Percentiles rank a stretch among this genome's conserved stretches.
Conservation (phyloP, 1,140 invertebrate genomes). For the Pseudomyrmex pallidus region DNA sequence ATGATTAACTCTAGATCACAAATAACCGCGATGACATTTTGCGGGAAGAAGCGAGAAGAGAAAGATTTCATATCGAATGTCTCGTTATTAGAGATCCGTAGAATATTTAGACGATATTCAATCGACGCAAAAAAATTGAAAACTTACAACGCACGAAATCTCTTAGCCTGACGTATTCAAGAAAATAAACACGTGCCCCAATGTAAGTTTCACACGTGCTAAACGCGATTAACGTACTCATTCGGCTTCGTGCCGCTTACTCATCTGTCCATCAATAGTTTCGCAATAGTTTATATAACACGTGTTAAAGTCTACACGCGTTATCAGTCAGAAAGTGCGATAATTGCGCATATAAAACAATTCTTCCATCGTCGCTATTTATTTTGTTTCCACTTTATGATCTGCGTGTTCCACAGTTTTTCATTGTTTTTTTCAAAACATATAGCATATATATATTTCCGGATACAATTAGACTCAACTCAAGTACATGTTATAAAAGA, state of each 20-base stretch:
- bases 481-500: too few species aligned
- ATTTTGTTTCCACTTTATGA: too few species aligned
- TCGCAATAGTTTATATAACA: constrained; percentile 31
- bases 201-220: neutral
- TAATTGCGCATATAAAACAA: neutral
- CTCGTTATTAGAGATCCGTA: too few species aligned
- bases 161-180: neutral
- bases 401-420: too few species aligned
- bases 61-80: neutral
- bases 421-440: too few species aligned
- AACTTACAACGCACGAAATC: neutral
- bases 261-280: constrained; percentile 9
- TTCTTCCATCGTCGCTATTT: too few species aligned
- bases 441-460: too few species aligned
- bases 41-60: too few species aligned
- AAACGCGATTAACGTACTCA: constrained; percentile 26
- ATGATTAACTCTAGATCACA: constrained; percentile 7
- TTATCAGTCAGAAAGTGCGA: neutral
- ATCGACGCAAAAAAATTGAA: too few species aligned
- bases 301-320: neutral
- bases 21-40: neutral
- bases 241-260: neutral
- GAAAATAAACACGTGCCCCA: neutral
- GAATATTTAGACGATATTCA: too few species aligned
- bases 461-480: too few species aligned